phyloP scores from a whole-genome alignment of 2,888 invertebrate species.

The Ypsolopha scabrella region DNA sequence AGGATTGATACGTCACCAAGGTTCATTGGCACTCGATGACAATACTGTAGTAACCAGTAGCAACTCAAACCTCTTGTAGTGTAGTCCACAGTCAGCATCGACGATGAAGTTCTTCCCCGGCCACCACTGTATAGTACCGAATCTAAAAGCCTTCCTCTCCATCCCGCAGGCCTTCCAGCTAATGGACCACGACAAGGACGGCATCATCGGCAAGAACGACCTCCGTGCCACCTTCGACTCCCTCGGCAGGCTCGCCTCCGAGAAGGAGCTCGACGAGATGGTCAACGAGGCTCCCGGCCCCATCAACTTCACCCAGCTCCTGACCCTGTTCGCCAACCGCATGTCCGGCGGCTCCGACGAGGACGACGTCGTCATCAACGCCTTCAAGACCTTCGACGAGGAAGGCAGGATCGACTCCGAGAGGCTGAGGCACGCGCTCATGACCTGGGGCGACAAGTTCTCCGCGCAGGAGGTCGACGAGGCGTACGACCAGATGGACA shows the following conservation, averaged over 20 bases:
- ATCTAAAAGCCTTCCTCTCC: slow-evolving; percentile 4
- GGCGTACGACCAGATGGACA: slow-evolving; percentile 93
- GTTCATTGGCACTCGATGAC: too few species aligned
- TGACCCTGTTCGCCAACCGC: slow-evolving; percentile 91
- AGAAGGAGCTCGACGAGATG: slow-evolving; percentile 94
- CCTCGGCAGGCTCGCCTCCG: slow-evolving; percentile 88
- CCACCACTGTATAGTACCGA: too few species aligned
- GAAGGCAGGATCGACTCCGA: slow-evolving; percentile 91
- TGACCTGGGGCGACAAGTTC: slow-evolving; percentile 96
- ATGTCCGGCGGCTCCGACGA: slow-evolving; percentile 94
- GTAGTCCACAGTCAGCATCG: too few species aligned
- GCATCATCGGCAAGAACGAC: slow-evolving; percentile 90
- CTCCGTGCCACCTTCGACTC: slow-evolving; percentile 92
- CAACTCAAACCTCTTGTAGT: too few species aligned
- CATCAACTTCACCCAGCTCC: slow-evolving; percentile 95
- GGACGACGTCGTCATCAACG: slow-evolving; percentile 91
- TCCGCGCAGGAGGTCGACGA: slow-evolving; percentile 89
- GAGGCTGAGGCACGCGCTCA: slow-evolving; percentile 89
- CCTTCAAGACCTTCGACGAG: slow-evolving; percentile 93
- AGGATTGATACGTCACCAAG: too few species aligned
- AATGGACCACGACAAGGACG: slow-evolving; percentile 97
- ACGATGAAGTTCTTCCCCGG: too few species aligned
- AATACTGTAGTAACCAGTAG: too few species aligned
- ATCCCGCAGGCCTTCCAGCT: slow-evolving; percentile 86
- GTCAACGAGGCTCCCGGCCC: slow-evolving; percentile 89